Conservation (phyloP, 1,140 invertebrate genomes). For the Lysiphlebus fabarum region DNA sequence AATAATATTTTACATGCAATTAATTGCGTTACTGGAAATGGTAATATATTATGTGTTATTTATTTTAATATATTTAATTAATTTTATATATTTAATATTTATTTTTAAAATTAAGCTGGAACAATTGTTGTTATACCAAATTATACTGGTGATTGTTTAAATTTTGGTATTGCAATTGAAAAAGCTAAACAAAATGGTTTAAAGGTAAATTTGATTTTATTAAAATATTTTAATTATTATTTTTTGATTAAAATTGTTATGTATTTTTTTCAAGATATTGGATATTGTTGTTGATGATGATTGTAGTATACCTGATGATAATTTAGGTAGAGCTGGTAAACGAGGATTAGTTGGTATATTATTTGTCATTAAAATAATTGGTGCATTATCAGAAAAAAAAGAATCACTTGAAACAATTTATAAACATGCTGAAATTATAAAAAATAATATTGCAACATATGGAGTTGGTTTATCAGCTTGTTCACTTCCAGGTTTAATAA, state of each 20-base stretch:
- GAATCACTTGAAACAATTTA: slow-evolving; percentile 58
- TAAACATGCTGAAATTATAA: slow-evolving; percentile 48
- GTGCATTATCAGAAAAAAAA: slow-evolving; percentile 67
- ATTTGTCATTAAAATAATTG: slow-evolving; percentile 73
- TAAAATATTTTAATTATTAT: slow-evolving; percentile 13
- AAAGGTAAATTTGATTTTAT: slow-evolving; percentile 52
- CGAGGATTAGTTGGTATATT: slow-evolving; percentile 74
- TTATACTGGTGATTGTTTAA: slow-evolving; percentile 84
- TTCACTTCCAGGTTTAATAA: slow-evolving; percentile 63
- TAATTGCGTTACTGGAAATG: slow-evolving; percentile 55
- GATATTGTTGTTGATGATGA: slow-evolving; percentile 72
- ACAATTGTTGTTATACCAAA: slow-evolving; percentile 75
- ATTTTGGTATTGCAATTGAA: slow-evolving; percentile 81
- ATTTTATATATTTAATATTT: not conserved
- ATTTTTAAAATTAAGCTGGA: slow-evolving; percentile 61
- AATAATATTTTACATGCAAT: slow-evolving; percentile 67
- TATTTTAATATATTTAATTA: not conserved
- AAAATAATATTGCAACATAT: slow-evolving; percentile 66
- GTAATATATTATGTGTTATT: slow-evolving; percentile 25
- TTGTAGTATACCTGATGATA: slow-evolving; percentile 60
- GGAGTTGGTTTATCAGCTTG: slow-evolving; percentile 71
- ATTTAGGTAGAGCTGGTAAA: slow-evolving; percentile 63
- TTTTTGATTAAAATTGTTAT: slow-evolving; percentile 2
- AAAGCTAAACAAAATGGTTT: slow-evolving; percentile 64
- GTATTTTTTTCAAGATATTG: slow-evolving; percentile 55